Evolutionary conservation across 2,888 invertebrate species (phyloP).

Genomic region (Electrophaes corylata): DNA sequence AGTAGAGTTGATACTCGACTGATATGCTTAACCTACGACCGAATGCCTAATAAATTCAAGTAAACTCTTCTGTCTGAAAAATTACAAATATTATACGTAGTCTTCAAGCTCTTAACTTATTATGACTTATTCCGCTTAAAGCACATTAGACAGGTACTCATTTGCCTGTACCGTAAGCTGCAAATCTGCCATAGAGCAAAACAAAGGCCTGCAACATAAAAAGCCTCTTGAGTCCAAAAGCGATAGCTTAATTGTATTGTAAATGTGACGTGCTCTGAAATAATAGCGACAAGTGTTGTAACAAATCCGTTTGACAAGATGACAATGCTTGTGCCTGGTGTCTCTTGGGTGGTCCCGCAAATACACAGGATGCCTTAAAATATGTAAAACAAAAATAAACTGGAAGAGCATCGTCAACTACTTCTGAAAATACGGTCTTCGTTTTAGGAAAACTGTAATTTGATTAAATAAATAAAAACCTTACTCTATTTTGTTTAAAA

Average conservation of each 20-base stretch:
- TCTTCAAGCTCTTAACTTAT: too few species aligned
- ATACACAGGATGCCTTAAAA: conserved; percentile 51
- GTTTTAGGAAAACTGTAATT: too few species aligned
- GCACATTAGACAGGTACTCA: background rate
- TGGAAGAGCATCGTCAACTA: background rate
- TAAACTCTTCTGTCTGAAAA: background rate
- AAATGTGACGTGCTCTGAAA: conserved; percentile 49
- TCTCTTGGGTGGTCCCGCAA: conserved; percentile 74
- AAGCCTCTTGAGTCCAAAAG: conserved; percentile 45
- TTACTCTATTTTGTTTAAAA: too few species aligned
- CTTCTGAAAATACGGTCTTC: too few species aligned
- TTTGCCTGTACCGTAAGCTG: background rate
- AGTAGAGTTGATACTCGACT: background rate
- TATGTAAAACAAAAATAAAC: background rate
- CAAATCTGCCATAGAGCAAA: conserved; percentile 8
- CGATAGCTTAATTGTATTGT: conserved; percentile 54
- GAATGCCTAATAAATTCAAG: background rate
- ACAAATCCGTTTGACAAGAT: conserved; percentile 52
- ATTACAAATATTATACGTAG: too few species aligned
- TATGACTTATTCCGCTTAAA: background rate
- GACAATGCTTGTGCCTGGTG: conserved; percentile 58
- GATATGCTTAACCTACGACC: background rate
- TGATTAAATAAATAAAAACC: too few species aligned
- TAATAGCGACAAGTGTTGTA: conserved; percentile 56
- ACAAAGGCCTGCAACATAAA: conserved; percentile 32